Evolutionary conservation across 2,797 vertebrate species (phyloP), one percentile per base, ranked within the genome.

Genomic region (Numenius phaeopus): DNA sequence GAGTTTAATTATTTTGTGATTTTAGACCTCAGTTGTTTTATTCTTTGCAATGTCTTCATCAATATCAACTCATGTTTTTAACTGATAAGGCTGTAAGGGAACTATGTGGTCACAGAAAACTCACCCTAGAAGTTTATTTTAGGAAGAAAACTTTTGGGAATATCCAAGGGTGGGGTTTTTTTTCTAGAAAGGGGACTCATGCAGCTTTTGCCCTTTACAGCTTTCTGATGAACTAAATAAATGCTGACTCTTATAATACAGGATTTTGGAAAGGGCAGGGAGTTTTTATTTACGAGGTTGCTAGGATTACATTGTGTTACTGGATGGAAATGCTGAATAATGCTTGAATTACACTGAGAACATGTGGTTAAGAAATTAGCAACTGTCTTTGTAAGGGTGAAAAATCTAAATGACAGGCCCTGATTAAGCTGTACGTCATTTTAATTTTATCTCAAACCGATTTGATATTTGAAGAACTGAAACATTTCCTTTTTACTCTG

Each of bases 121-220:
- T 1, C 18, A 66, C 3, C 2, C 26, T 46, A 24, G 16, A 89
- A 69, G 34, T 87, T 92, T 65, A 52, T 39, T 13, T 79, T 54
- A 39, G 30, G 23, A 71, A 14, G 7, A 1, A 79, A 76, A 54
- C 3, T 49, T 57, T 26, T 1, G 3, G 13, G 58, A 52, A 81
- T 27, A 3, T 76, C 10, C 21, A 50, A 59, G 2, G 0, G 9
- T 9, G 34, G 1, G 1, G 2, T 2, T 7, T 16, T 69, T 70
- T 49, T 49, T 3, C 21, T 72, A 37, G 23, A 64, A 70, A 72
- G 6, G 6, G 2, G 9, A 72, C 10, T 65, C 7, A 6, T 8
- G 17, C 5, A 79, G 10, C 3, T 91, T 91, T 6, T 70, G 19
- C 62, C 20, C 15, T 77, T 81, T 39, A 50, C 6, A 80, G 6